A percentile compares a stretch with the other conserved stretches of the same genome.
phyloP scores from a whole-genome alignment of 2,888 invertebrate species.

The Apotomis turbidana region DNA sequence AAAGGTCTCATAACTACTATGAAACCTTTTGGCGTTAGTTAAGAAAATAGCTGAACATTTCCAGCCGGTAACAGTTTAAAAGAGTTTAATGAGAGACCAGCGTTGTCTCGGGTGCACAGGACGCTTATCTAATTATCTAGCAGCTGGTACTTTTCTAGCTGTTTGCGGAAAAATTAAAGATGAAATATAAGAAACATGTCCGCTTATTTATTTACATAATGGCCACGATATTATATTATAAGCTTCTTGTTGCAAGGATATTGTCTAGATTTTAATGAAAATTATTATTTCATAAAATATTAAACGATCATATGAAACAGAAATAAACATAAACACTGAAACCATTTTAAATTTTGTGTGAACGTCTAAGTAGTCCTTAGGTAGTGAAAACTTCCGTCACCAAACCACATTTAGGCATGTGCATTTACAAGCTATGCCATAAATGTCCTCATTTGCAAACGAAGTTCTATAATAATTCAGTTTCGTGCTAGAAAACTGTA shows the following conservation, averaged over 20 bases:
- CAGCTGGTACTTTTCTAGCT: slow-evolving; percentile 16
- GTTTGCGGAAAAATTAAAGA: slow-evolving; percentile 22
- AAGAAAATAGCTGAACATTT: slow-evolving; percentile 18
- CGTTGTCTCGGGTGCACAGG: slow-evolving; percentile 19
- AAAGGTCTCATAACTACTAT: background rate
- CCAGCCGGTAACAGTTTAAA: slow-evolving; percentile 18
- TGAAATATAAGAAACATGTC: slow-evolving; percentile 18
- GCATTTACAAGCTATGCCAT: background rate
- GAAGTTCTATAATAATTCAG: slow-evolving; percentile 1
- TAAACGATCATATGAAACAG: too few species aligned
- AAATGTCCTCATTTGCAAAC: background rate
- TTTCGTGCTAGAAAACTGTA: slow-evolving; percentile 4
- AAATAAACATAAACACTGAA: too few species aligned
- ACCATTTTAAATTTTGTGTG: too few species aligned
- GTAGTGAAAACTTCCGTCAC: too few species aligned
- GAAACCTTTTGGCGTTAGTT: background rate
- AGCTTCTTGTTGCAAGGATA: background rate
- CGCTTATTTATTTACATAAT: slow-evolving; percentile 13
- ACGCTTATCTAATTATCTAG: slow-evolving; percentile 37
- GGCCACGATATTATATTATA: background rate
- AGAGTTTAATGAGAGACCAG: slow-evolving; percentile 24
- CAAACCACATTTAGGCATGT: background rate
- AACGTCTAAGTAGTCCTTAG: too few species aligned
- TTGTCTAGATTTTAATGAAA: background rate
- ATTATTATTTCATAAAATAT: background rate